Conservation (phyloP, 2,797 vertebrate genomes). For the Alfaro cultratus region DNA sequence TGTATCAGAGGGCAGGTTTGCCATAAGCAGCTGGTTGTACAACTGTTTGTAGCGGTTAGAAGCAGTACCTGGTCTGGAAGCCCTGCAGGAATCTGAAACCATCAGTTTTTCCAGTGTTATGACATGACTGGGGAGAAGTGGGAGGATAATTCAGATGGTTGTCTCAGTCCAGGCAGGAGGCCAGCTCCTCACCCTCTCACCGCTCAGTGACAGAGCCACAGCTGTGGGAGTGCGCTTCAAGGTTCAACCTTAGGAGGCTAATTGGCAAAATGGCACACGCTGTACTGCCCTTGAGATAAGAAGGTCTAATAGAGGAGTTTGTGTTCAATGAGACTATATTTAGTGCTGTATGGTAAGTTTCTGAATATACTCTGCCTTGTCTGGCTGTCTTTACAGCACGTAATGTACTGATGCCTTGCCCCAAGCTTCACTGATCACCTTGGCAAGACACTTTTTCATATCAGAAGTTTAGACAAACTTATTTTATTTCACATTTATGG, state of each 20-base stretch:
- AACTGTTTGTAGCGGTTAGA: neutral
- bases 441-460: conserved; percentile 4
- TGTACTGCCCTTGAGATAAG: conserved; percentile 82
- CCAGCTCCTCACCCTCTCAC: conserved; percentile 45
- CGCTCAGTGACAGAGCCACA: conserved; percentile 70
- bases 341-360: conserved; percentile 50
- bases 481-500: neutral
- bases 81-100: conserved; percentile 12
- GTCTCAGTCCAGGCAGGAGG: conserved; percentile 58
- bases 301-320: conserved; percentile 68
- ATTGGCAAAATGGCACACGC: conserved; percentile 73
- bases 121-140: conserved; percentile 15
- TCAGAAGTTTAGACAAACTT: conserved; percentile 3
- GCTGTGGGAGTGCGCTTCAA: conserved; percentile 80
- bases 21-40: neutral
- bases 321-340: conserved; percentile 67
- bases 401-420: conserved; percentile 30
- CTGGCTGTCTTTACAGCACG: conserved; percentile 26
- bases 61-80: conserved; percentile 7
- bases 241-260: conserved; percentile 70
- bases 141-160: conserved; percentile 45
- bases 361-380: conserved; percentile 47
- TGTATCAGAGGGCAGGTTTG: neutral
- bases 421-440: conserved; percentile 16
- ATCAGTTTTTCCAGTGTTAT: conserved; percentile 18